phyloP scores from a whole-genome alignment of 1,140 invertebrate genomes.

The Brachionus sp. region DNA sequence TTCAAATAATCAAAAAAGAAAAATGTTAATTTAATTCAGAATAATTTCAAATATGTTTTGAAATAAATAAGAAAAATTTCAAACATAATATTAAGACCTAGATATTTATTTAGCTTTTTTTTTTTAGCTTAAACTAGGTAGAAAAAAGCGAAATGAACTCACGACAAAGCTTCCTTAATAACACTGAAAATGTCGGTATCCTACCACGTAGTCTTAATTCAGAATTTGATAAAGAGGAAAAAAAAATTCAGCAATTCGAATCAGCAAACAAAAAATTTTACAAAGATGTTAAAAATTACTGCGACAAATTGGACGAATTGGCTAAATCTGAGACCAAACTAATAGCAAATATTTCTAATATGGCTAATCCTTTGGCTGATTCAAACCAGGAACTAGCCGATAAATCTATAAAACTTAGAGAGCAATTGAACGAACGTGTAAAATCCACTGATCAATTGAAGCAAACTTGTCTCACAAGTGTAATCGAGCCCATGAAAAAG shows the following conservation, averaged over 20 bases:
- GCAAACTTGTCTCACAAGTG: background rate
- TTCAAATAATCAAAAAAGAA: too few relatives aligned
- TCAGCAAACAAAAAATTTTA: conserved; percentile 39
- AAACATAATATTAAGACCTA: background rate
- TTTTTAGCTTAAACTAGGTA: background rate
- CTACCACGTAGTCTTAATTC: background rate
- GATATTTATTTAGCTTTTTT: background rate
- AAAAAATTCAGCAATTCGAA: conserved; percentile 42
- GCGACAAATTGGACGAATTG: conserved; percentile 40
- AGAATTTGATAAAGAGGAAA: conserved; percentile 44
- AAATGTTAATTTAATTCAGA: background rate
- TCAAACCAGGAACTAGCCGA: conserved; percentile 1
- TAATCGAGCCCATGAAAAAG: conserved; percentile 33
- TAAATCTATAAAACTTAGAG: background rate
- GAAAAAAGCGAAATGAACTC: background rate
- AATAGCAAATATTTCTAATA: conserved; percentile 7
- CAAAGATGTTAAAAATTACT: conserved; percentile 25
- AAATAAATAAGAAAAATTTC: background rate
- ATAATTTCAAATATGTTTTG: background rate
- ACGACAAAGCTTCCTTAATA: conserved; percentile 5
- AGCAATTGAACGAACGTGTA: background rate
- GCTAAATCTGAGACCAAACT: background rate
- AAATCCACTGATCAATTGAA: conserved; percentile 6
- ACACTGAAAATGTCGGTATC: background rate
- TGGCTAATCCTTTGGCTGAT: background rate